Conservation (phyloP, 2,113 vertebrate genomes). For the Edolisoma coerulescens region DNA sequence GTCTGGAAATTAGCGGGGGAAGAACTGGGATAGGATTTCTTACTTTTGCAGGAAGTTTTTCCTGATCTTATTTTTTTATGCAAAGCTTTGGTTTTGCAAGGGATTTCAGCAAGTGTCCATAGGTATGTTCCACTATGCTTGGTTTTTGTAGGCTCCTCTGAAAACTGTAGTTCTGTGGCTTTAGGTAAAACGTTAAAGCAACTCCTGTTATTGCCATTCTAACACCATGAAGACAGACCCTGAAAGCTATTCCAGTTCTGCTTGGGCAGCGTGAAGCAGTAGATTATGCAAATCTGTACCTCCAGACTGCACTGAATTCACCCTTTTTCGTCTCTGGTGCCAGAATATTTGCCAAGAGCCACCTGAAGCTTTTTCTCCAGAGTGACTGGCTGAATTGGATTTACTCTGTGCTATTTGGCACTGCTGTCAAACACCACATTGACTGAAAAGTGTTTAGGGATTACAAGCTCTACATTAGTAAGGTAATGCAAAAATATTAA, state of each 20-base stretch:
- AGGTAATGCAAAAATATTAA: background rate
- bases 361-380: background rate
- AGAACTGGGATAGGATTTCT: background rate
- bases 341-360: background rate
- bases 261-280: background rate
- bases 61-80: background rate
- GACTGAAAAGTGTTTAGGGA: background rate
- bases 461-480: background rate
- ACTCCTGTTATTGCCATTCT: background rate
- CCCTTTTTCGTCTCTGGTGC: background rate
- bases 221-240: background rate
- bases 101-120: background rate
- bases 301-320: background rate
- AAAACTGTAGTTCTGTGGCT: background rate
- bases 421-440: background rate
- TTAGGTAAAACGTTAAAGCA: background rate
- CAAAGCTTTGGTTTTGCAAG: background rate
- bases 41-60: background rate
- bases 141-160: background rate
- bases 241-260: background rate
- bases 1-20: background rate
- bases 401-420: background rate
- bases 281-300: background rate
- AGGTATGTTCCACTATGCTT: background rate
- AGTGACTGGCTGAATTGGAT: background rate